phyloP scores from a whole-genome alignment of 2,113 vertebrate genomes.

The Solea senegalensis region DNA sequence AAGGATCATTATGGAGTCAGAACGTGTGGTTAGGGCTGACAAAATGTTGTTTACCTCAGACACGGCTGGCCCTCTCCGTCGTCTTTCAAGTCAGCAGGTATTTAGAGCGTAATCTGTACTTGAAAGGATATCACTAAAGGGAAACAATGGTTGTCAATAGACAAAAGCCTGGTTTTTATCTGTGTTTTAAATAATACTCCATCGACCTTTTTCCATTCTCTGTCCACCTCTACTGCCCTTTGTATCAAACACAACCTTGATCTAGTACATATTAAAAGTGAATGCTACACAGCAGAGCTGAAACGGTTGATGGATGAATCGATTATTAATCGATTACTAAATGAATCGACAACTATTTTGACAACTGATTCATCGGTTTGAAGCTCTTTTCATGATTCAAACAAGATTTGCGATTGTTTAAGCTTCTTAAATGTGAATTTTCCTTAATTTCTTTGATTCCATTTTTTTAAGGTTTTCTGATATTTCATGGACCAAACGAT shows the following conservation, averaged over 20 bases:
- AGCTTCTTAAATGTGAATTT: too few relatives aligned
- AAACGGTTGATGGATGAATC: too few relatives aligned
- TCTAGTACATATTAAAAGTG: conserved; percentile 41
- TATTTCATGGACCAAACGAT: too few relatives aligned
- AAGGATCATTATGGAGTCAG: conserved; percentile 48
- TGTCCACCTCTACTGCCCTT: conserved; percentile 11
- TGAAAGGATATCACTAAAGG: conserved; percentile 45
- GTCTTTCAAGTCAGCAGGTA: conserved; percentile 53
- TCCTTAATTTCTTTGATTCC: too few relatives aligned
- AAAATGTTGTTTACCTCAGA: conserved; percentile 53
- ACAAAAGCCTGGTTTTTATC: conserved; percentile 12
- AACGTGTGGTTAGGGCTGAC: conserved; percentile 45
- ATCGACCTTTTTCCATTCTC: background rate
- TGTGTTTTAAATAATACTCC: conserved; percentile 27
- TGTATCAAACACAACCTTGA: conserved; percentile 50
- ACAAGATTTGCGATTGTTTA: too few relatives aligned
- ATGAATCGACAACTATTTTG: too few relatives aligned
- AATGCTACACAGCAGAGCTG: conserved; percentile 30
- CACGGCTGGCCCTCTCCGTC: conserved; percentile 22
- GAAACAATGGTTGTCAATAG: conserved; percentile 39
- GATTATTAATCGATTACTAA: too few relatives aligned
- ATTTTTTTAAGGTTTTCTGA: too few relatives aligned
- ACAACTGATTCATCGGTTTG: too few relatives aligned
- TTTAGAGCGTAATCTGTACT: conserved; percentile 55
- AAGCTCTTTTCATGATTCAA: too few relatives aligned